A percentile compares a stretch with the other conserved stretches of the same genome.
phyloP scores from a whole-genome alignment of 2,113 vertebrate species.

The Neofelis nebulosa region DNA sequence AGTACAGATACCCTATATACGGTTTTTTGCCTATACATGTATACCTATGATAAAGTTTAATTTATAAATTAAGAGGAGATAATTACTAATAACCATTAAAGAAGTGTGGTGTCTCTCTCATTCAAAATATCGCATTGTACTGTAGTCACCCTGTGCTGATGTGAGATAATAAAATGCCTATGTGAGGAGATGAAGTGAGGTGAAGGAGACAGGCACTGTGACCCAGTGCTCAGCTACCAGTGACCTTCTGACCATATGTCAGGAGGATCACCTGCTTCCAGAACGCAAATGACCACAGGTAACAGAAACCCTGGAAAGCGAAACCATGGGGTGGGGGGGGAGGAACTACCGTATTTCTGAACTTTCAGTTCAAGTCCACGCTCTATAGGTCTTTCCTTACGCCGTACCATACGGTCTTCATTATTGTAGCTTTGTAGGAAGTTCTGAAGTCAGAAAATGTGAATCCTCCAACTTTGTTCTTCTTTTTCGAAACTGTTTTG shows the following conservation, averaged over 20 bases:
- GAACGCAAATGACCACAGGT: not conserved
- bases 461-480: not conserved
- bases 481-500: not conserved
- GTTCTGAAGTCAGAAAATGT: not conserved
- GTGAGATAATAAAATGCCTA: not conserved
- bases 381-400: not conserved
- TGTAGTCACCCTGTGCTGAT: not conserved
- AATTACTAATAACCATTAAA: not conserved
- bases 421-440: not conserved
- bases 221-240: not conserved
- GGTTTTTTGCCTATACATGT: not conserved
- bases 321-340: not conserved
- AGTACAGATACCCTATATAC: not conserved
- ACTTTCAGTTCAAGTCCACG: not conserved
- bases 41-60: not conserved
- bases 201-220: not conserved
- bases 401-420: not conserved
- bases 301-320: not conserved
- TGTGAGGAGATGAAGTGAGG: not conserved
- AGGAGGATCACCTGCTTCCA: not conserved
- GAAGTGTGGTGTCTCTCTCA: not conserved
- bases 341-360: not conserved
- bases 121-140: not conserved
- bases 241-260: not conserved
- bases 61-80: not conserved